phyloP scores from a whole-genome alignment of 2,797 vertebrate species.

The Podargus strigoides region DNA sequence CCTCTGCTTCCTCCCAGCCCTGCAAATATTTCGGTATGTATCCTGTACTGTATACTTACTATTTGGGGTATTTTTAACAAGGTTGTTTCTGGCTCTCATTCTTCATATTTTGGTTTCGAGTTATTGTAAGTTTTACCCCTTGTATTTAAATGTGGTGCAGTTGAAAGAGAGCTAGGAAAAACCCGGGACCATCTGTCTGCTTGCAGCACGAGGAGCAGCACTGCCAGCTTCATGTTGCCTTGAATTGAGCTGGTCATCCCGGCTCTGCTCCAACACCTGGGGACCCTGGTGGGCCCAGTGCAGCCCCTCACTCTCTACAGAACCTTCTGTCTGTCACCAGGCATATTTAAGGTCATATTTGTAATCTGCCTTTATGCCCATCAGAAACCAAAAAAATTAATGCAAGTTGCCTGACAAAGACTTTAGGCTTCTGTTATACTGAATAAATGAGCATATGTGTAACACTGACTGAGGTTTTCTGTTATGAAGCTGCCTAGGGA shows the following conservation, averaged over 20 bases:
- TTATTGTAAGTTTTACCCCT: not conserved
- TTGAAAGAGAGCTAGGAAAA: not conserved
- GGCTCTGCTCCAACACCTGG: not conserved
- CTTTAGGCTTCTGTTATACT: not conserved
- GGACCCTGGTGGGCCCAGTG: not conserved
- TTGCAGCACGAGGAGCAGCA: fast-evolving
- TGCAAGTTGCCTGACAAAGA: not conserved
- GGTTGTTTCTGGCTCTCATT: not conserved
- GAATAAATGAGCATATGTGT: not conserved
- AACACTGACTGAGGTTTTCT: not conserved
- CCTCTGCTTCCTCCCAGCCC: not conserved
- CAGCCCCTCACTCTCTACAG: not conserved
- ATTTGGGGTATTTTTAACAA: not conserved
- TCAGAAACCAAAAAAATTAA: not conserved
- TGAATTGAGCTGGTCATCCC: not conserved
- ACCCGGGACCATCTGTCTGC: not conserved
- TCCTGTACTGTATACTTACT: not conserved
- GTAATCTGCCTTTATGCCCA: not conserved
- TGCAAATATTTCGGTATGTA: not conserved
- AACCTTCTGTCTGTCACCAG: not conserved
- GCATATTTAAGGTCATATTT: not conserved
- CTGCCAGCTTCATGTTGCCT: not conserved
- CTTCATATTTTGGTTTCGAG: not conserved
- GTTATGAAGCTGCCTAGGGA: not conserved
- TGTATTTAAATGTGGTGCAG: not conserved